Percentiles rank a stretch among this genome's conserved stretches.
Conservation (phyloP, 2,797 vertebrate genomes). For the Diplodus puntazzo region DNA sequence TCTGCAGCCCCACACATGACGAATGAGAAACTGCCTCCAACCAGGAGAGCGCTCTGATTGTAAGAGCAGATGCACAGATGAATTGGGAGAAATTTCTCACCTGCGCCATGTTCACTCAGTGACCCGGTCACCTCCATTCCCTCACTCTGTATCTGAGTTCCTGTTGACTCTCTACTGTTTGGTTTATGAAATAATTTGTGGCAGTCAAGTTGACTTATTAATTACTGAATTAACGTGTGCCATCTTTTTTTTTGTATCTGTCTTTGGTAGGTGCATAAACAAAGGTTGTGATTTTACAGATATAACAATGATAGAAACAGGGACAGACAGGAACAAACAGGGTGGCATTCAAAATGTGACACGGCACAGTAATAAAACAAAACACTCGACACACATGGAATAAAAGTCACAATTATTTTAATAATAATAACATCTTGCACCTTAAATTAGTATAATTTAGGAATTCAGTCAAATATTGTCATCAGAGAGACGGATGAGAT, state of each 20-base stretch:
- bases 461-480: too few species aligned
- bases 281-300: not conserved
- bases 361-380: not conserved
- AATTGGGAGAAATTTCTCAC: conserved; percentile 7
- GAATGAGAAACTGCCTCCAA: conserved; percentile 25
- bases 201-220: not conserved
- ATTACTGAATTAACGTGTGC: not conserved
- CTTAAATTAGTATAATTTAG: too few species aligned
- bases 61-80: conserved; percentile 19
- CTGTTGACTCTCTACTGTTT: not conserved
- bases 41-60: not conserved
- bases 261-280: not conserved
- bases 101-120: conserved; percentile 20
- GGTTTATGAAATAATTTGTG: not conserved
- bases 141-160: not conserved
- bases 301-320: not conserved
- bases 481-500: too few species aligned
- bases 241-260: not conserved
- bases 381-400: not conserved
- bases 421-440: too few species aligned
- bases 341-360: not conserved
- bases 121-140: not conserved
- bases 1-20: conserved; percentile 21
- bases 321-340: not conserved
- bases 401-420: not conserved